phyloP scores from a whole-genome alignment of 2,797 vertebrate species.

The Rhynchotus rufescens region DNA sequence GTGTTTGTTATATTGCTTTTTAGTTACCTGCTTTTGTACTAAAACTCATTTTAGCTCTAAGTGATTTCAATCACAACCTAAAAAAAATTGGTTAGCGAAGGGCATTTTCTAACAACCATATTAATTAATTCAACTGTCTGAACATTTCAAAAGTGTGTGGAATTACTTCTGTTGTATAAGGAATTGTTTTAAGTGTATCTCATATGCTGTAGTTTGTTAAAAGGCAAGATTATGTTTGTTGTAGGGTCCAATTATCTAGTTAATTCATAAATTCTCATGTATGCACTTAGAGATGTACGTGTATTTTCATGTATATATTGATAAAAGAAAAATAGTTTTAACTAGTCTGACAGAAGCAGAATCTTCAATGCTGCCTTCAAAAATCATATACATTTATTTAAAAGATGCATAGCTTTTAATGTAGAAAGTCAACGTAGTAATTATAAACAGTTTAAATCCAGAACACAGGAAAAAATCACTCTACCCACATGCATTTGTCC shows the following conservation, averaged over 20 bases:
- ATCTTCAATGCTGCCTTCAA: constrained; percentile 16
- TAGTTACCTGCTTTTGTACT: background rate
- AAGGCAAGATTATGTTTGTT: background rate
- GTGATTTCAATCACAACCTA: background rate
- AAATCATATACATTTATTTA: background rate
- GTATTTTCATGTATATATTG: background rate
- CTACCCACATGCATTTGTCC: background rate
- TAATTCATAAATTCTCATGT: background rate
- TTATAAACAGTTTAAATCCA: background rate
- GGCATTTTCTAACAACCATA: background rate
- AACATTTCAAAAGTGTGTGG: background rate
- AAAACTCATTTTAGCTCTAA: background rate
- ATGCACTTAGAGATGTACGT: background rate
- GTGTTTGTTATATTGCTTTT: background rate
- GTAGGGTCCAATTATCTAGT: background rate
- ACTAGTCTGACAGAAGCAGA: background rate
- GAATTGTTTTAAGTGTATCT: background rate
- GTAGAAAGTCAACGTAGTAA: background rate
- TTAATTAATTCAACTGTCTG: background rate
- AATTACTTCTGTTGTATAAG: background rate
- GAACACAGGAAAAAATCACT: background rate
- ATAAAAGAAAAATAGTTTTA: constrained; percentile 17
- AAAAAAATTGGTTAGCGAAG: background rate
- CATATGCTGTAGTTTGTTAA: background rate
- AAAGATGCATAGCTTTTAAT: background rate